Conservation (phyloP, 2,888 invertebrate genomes). For the Arge pagana region DNA sequence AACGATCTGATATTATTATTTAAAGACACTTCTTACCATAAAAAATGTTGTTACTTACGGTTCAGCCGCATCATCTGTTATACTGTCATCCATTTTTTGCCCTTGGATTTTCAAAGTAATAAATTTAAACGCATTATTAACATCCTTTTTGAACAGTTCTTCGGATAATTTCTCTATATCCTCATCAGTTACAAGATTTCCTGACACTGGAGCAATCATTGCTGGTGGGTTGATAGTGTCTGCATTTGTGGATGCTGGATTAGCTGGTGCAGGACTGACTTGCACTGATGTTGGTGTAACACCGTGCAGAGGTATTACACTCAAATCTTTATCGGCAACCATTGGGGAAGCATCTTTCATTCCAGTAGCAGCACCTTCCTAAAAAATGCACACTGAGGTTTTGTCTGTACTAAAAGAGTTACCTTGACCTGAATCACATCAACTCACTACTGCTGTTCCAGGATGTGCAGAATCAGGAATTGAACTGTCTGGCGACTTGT, state of each 20-base stretch:
- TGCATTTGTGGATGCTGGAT: too few relatives aligned
- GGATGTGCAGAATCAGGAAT: constrained; percentile 10
- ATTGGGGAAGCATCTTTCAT: neutral
- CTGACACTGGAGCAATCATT: constrained; percentile 19
- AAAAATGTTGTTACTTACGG: constrained; percentile 67
- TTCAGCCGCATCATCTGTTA: constrained; percentile 73
- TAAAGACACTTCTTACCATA: neutral
- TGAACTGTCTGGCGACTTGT: constrained; percentile 19
- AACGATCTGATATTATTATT: neutral
- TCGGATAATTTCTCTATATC: constrained; percentile 74
- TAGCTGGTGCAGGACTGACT: constrained; percentile 1
- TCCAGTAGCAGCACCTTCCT: too few relatives aligned
- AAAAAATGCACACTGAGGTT: too few relatives aligned
- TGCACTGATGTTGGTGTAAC: too few relatives aligned
- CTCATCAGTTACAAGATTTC: constrained; percentile 61
- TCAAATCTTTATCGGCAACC: neutral
- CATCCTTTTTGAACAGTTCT: constrained; percentile 71
- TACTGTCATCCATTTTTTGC: constrained; percentile 73
- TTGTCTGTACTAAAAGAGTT: too few relatives aligned
- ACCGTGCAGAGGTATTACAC: too few relatives aligned
- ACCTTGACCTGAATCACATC: too few relatives aligned
- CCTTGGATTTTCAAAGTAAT: constrained; percentile 76
- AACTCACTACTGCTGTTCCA: too few relatives aligned
- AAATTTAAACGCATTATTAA: constrained; percentile 73
- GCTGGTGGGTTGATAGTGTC: constrained; percentile 9